A percentile compares a stretch with the other conserved stretches of the same genome.
These are phyloP conservation scores for Typhlomys cinereus DNA, from an alignment of 2,113 vertebrate genomes.

Conservation along the genomic window DNA sequence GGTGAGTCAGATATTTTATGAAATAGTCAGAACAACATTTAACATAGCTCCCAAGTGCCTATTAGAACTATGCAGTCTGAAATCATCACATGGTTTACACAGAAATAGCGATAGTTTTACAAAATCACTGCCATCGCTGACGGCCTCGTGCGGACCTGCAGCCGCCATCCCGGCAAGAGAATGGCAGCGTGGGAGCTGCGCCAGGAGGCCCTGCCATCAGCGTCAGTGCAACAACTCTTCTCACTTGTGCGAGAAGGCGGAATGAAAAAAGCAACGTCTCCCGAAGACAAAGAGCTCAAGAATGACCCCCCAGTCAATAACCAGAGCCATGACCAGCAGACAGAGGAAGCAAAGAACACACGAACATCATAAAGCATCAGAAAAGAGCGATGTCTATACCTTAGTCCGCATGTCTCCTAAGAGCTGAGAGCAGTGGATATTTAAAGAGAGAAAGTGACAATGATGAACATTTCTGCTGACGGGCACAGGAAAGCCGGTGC, in stretches of 20 bases:
- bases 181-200: neutral
- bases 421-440: constrained; percentile 97
- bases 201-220: neutral
- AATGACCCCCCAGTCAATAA: neutral
- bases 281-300: neutral
- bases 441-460: constrained; percentile 87
- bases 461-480: constrained; percentile 79
- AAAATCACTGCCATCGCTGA: neutral
- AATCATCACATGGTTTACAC: neutral
- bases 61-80: constrained; percentile 17
- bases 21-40: constrained; percentile 16
- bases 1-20: neutral
- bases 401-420: constrained; percentile 99
- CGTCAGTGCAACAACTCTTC: neutral
- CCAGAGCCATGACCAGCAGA: neutral
- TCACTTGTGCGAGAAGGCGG: neutral
- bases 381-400: constrained; percentile 91
- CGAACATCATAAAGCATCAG: constrained; percentile 76
- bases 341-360: constrained; percentile 62
- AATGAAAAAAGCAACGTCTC: constrained; percentile 12
- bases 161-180: no score
- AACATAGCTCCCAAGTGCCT: neutral
- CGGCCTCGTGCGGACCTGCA: neutral
- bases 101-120: neutral
- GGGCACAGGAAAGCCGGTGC: constrained; percentile 66